Base-by-base conservation (phyloP, 2,797 vertebrate species). In the Phoebastria nigripes region DNA sequence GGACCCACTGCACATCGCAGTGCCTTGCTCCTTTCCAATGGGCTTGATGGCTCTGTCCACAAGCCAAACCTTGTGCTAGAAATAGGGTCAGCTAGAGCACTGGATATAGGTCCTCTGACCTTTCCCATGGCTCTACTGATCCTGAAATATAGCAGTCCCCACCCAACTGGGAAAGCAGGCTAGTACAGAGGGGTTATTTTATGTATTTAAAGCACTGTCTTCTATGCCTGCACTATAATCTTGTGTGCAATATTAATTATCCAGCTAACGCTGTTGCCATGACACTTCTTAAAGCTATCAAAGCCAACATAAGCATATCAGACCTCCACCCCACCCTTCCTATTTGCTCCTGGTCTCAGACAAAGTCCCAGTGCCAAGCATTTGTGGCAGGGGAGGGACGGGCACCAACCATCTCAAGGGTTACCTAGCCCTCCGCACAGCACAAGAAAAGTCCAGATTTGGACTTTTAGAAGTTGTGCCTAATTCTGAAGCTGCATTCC, bases 261-360 rank as follows among this genome's bases (percentile, higher is more conserved):
- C 89, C 81, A 82, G 89, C 93, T 89, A 69, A 79, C 63, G 10
- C 86, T 28, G 95, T 96, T 96, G 94, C 96, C 90, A 94, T 96
- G 95, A 80, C 93, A 11, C 47, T 77, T 63, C 67, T 87, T 62
- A 82, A 93, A 96, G 93, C 73, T 82, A 93, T 83, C 92, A 87
- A 90, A 97, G 88, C 88, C 94, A 56, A 44, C 37, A 14, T 11
- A 76, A 87, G 90, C 51, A 8, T 33, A 6, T 41, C 71, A 94
- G 44, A 73, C 70, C 74, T 44, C 62, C 47, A 65, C 26, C 67
- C 56, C 85, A 49, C 56, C 91, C 91, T 73, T 83, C 22, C 54
- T 56, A 54, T 84, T 67, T 28, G 6, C 39, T 78, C 39, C 63
- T 44, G 79, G 47, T 41, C 39, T 33, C 82, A 73, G 77, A 37